Conservation (phyloP, 2,797 vertebrate genomes). For the Psittacula derbiana region DNA sequence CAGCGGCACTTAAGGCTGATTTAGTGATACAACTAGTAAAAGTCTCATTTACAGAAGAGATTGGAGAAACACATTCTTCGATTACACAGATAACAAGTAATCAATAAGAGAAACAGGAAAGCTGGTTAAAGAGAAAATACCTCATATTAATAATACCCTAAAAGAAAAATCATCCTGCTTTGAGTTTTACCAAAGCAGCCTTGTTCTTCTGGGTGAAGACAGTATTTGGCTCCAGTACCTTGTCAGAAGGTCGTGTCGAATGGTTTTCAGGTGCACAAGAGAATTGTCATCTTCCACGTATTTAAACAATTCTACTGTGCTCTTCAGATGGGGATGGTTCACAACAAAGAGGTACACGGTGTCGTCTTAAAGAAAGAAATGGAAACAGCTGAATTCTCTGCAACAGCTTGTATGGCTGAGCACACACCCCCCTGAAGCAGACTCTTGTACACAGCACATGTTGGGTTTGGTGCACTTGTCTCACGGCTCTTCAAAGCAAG, state of each 20-base stretch:
- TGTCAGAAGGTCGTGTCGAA: conserved; percentile 85
- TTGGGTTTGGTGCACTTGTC: not conserved
- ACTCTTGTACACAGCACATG: not conserved
- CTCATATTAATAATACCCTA: not conserved
- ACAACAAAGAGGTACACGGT: conserved; percentile 88
- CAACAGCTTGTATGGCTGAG: not conserved
- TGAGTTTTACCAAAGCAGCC: not conserved
- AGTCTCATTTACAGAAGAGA: not conserved
- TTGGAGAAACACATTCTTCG: not conserved
- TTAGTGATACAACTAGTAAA: not conserved
- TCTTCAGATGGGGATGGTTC: conserved; percentile 85
- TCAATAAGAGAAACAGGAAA: not conserved
- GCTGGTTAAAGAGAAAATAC: not conserved
- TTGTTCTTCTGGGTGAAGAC: not conserved
- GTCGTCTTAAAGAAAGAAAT: conserved; percentile 74
- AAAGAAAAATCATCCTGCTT: not conserved
- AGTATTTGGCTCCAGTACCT: conserved; percentile 74
- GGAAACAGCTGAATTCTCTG: not conserved
- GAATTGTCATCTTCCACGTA: conserved; percentile 83
- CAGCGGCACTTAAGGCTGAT: rapidly evolving
- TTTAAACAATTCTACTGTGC: conserved; percentile 89
- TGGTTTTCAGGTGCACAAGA: conserved; percentile 86
- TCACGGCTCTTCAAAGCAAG: not conserved
- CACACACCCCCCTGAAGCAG: not conserved
- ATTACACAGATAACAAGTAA: not conserved